Conservation (phyloP, 2,797 vertebrate species). For the Gallinago stenura region DNA sequence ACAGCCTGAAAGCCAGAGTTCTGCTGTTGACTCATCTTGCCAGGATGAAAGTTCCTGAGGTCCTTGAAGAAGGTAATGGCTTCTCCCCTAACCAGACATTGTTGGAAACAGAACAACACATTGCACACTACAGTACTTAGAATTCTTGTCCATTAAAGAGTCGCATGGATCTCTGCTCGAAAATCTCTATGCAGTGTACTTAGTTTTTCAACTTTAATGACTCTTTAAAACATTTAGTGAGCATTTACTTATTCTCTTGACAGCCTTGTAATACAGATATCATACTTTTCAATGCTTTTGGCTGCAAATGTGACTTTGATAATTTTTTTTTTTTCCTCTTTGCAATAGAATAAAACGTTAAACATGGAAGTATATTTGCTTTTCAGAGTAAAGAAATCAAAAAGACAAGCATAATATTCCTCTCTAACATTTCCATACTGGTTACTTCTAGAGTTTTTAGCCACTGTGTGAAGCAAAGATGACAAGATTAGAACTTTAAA, state of each 20-base stretch:
- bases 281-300: background rate
- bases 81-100: background rate
- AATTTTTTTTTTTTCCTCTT: background rate
- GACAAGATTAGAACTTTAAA: background rate
- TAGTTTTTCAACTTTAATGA: conserved; percentile 6
- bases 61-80: conserved; percentile 92
- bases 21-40: conserved; percentile 92
- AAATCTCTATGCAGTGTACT: background rate
- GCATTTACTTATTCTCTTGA: background rate
- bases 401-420: background rate
- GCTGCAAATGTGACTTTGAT: background rate
- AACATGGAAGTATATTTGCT: background rate
- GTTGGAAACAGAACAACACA: background rate
- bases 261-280: background rate
- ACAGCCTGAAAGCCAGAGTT: conserved; percentile 97
- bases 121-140: background rate
- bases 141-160: background rate
- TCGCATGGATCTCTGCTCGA: background rate
- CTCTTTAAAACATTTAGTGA: background rate
- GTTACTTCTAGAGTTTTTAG: background rate
- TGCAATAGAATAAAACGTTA: background rate
- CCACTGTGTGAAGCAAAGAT: background rate
- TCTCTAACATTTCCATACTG: background rate
- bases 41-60: conserved; percentile 94
- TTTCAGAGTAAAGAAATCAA: background rate